Percentiles rank a stretch among this genome's conserved stretches.
Conservation (phyloP, 2,797 vertebrate genomes). For the Hydrocynus forskahlii region DNA sequence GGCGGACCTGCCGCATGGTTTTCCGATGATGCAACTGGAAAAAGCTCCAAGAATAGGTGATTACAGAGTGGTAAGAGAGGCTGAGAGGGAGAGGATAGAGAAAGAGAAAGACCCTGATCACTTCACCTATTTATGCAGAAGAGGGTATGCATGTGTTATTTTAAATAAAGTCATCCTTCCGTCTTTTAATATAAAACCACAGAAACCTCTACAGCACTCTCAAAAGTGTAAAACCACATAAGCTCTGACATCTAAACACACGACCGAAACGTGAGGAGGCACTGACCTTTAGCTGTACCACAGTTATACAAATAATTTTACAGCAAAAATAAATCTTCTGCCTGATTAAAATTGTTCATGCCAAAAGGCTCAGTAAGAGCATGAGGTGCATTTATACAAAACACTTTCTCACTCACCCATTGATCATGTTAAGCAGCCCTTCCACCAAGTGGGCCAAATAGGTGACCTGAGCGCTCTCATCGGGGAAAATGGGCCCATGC, state of each 20-base stretch:
- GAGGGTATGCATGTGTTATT: slow-evolving; percentile 35
- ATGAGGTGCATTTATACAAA: not conserved
- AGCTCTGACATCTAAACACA: not conserved
- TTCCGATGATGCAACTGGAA: slow-evolving; percentile 83
- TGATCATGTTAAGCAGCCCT: slow-evolving; percentile 96
- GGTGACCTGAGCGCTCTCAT: slow-evolving; percentile 95
- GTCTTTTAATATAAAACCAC: not conserved
- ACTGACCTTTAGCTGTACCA: not conserved
- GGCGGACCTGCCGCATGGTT: slow-evolving; percentile 74
- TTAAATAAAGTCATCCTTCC: slow-evolving; percentile 34
- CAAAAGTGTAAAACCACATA: not conserved
- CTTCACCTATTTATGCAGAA: slow-evolving; percentile 56
- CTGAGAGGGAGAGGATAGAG: slow-evolving; percentile 46
- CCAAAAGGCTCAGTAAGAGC: not conserved
- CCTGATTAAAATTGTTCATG: not conserved
- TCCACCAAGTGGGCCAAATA: slow-evolving; percentile 98
- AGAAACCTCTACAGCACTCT: not conserved
- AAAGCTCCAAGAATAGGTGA: slow-evolving; percentile 83
- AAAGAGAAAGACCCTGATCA: slow-evolving; percentile 59
- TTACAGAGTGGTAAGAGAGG: slow-evolving; percentile 71
- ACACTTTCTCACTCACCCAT: slow-evolving; percentile 85
- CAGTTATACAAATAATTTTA: not conserved
- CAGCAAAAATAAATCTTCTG: not conserved
- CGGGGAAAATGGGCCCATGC: slow-evolving; percentile 94
- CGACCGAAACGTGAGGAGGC: too few relatives aligned